These are phyloP conservation scores for Macaca mulatta DNA, from an alignment of 2,113 vertebrate genomes.

Conservation along the genomic window DNA sequence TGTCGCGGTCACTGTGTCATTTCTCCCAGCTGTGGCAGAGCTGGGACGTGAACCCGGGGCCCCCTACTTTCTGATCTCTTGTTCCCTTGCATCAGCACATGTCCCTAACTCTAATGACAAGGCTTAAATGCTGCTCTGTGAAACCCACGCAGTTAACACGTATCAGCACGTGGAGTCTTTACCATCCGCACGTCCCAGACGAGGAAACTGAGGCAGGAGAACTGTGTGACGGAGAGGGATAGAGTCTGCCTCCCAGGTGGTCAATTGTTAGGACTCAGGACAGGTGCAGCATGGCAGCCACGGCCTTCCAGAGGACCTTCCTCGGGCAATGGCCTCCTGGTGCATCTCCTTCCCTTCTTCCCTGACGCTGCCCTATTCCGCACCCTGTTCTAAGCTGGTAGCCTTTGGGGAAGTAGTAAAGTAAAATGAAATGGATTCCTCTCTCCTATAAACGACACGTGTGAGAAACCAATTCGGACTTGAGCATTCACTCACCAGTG, in stretches of 20 bases:
- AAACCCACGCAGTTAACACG: rapidly evolving
- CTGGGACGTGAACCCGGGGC: background rate
- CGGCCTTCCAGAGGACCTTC: background rate
- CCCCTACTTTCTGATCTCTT: background rate
- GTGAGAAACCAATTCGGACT: background rate
- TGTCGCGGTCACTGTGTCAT: rapidly evolving
- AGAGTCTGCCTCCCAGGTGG: background rate
- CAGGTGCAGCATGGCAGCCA: background rate
- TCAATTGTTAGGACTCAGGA: background rate
- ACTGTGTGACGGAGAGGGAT: rapidly evolving
- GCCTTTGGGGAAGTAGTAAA: background rate
- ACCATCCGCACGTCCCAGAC: background rate
- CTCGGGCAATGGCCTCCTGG: rapidly evolving
- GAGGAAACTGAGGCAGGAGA: background rate
- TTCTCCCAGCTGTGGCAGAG: background rate
- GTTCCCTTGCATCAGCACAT: background rate
- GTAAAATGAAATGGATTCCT: background rate
- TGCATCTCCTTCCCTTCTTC: background rate
- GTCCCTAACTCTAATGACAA: background rate
- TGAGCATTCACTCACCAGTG: rapidly evolving
- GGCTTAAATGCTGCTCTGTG: too few relatives aligned
- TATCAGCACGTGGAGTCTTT: background rate
- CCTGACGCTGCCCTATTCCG: background rate
- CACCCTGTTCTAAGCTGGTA: too few relatives aligned
- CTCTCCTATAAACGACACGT: background rate